Base-by-base conservation (phyloP, 1,140 invertebrate genomes). In the Adelges cooleyi region DNA sequence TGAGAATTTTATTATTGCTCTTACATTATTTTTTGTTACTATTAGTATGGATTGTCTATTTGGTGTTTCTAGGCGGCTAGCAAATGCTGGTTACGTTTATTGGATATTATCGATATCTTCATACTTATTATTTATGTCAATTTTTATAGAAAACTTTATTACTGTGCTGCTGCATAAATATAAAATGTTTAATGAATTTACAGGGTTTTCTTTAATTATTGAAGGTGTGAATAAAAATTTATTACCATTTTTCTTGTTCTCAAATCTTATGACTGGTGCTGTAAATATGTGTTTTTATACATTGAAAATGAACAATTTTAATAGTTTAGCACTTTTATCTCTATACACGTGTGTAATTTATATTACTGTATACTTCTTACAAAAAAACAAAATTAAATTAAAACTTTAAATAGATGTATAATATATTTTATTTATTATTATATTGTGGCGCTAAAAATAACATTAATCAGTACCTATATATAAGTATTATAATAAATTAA, bases 191-290 rank as follows among this genome's bases (percentile, higher is more conserved):
- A 29, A 56, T 54, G 23, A 68, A 65, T 22, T 66, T 20, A 18
- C n/a, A 22, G 36, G 25, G n/a, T 1, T 68, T 52, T 54, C 65
- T 18, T 18, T 62, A 2, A 80, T 86, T 65, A 79, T 85, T 44
- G 76, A 81, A 70, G 79, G 80, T 42, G 78, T 90, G 27, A 87
- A 87, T 76, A 81, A 81, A 53, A 90, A 89, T 76, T 86, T 86
- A 11, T 74, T 94, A 27, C 68, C 81, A 17, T 90, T 86, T 72
- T 94, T 94, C 74, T 73, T 93, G 40, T 40, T 86, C 1, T 80
- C 82, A 3, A 94, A 93, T 78, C 38, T 93, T 18, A 71, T 86
- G 10, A 93, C 90, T 22, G 90, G 90, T 40, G 62, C 83, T 23
- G 77, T 93, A 13, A 93, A 94, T 77, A 75, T 89, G 69, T 74